Conservation (phyloP, 2,113 vertebrate species). For the Formicarius rufipectus region DNA sequence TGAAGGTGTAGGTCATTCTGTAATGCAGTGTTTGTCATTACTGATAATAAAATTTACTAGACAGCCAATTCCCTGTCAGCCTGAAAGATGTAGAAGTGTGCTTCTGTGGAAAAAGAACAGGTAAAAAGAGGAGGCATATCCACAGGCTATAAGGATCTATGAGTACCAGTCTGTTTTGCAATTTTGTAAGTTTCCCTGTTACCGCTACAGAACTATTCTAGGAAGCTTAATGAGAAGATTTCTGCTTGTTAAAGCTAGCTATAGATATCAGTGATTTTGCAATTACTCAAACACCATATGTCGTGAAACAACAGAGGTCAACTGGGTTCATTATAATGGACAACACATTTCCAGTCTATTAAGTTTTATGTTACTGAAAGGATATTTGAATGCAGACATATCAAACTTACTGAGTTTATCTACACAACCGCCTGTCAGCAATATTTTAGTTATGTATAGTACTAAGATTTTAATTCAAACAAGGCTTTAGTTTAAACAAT, state of each 20-base stretch:
- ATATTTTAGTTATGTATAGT: not conserved
- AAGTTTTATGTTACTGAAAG: not conserved
- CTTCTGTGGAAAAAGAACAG: not conserved
- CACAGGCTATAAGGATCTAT: not conserved
- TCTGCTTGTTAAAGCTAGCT: not conserved
- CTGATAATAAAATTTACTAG: not conserved
- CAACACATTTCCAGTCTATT: not conserved
- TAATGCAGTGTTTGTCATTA: not conserved
- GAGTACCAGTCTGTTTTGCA: not conserved
- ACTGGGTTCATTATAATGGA: not conserved
- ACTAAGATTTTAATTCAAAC: not conserved
- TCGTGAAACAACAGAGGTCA: constrained; percentile 38
- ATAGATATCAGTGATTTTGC: not conserved
- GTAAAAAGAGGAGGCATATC: not conserved
- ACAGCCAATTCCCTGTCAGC: not conserved
- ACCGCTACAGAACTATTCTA: not conserved
- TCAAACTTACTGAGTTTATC: not conserved
- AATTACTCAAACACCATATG: not conserved
- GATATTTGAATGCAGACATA: not conserved
- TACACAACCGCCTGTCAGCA: not conserved
- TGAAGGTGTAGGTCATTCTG: not conserved
- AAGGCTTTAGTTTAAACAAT: fast-evolving
- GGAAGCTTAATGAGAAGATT: constrained; percentile 5
- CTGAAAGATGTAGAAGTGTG: not conserved
- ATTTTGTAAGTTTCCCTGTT: not conserved